A percentile compares a stretch with the other conserved stretches of the same genome.
phyloP scores from a whole-genome alignment of 2,113 vertebrate genomes.

The Platichthys stellatus region DNA sequence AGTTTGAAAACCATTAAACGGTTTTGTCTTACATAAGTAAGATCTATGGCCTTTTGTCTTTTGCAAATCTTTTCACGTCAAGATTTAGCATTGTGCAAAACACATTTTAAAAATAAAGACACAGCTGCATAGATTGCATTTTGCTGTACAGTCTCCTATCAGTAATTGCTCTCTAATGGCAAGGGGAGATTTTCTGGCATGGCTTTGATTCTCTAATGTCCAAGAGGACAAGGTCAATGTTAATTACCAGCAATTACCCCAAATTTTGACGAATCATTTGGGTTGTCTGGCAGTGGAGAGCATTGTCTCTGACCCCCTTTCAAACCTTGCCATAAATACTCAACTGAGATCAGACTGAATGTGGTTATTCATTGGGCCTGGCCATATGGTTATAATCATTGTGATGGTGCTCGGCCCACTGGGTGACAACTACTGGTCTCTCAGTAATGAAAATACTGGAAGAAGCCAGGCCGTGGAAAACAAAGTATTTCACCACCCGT shows the following conservation, averaged over 20 bases:
- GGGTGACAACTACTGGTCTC: constrained; percentile 1
- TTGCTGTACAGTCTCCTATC: constrained; percentile 25
- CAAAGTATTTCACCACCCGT: background rate
- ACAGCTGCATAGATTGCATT: constrained; percentile 27
- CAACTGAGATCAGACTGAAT: constrained; percentile 35
- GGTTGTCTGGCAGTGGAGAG: constrained; percentile 37
- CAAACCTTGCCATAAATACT: constrained; percentile 33
- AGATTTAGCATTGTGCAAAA: constrained; percentile 1
- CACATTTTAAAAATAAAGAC: constrained; percentile 11
- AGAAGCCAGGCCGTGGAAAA: background rate
- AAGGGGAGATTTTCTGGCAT: constrained; percentile 41
- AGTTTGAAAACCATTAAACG: background rate
- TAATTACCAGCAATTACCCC: constrained; percentile 68
- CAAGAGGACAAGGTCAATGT: constrained; percentile 60
- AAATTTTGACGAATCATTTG: constrained; percentile 63
- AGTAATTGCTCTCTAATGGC: constrained; percentile 55
- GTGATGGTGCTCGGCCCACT: constrained; percentile 19
- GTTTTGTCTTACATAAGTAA: background rate
- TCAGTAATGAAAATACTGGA: constrained; percentile 20
- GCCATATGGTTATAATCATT: constrained; percentile 35
- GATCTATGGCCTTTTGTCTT: background rate
- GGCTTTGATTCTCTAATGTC: constrained; percentile 45
- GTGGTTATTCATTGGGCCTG: constrained; percentile 25
- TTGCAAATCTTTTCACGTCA: constrained; percentile 19
- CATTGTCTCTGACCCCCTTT: constrained; percentile 36